Base-by-base conservation (phyloP, 30 jellyfish, hydroid and myxozoan species). In the Sanderia malayensis region DNA sequence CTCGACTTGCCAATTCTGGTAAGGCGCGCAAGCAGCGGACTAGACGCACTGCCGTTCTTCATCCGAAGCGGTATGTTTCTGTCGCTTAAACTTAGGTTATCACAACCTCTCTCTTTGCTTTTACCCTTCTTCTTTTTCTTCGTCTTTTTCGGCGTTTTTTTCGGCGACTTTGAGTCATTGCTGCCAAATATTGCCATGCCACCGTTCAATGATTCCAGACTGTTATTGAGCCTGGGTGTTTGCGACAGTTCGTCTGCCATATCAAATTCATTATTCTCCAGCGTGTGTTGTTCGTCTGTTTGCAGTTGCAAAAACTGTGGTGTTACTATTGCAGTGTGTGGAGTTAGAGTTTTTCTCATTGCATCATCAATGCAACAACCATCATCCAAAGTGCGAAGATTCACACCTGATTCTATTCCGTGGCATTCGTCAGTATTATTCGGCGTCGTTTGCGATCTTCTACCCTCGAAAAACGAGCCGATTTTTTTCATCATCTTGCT, bases 1-100 rank as follows among this genome's bases (percentile, higher is more conserved):
- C 57, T 64, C 41, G 89, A 30, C 52, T 69, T 78, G n/a, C 82
- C 82, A 0, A 47, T 20, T 25, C 82, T 63, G 20, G 70, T 76
- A 10, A 78, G 46, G n/a, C 89, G 53, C 58, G 47, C 55, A 13
- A 78, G 47, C 70, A 78, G 61, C 1, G 89, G 89, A 58, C 89
- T 78, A 15, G 82, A 23, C 3, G 55, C 60, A 60, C 82, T 78
- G 4, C 89, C 89, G 58, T 78, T 78, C 19, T 82, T 31, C 1
- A 46, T 55, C 46, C 73, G 37, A 9, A 26, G 28, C 57, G 89
- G 72, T 22, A 78, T 78, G 45, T 78, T 66, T 44, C 89, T 53
- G 1, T 78, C 89, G 46, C 89, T 78, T 41, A 34, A 29, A 34
- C 89, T 78, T 57, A 64, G 2, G 11, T 52, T 78, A 11, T 29